These are phyloP conservation scores for Leptodactylus fallax DNA, from an alignment of 2,797 vertebrate genomes.

Conservation along the genomic window DNA sequence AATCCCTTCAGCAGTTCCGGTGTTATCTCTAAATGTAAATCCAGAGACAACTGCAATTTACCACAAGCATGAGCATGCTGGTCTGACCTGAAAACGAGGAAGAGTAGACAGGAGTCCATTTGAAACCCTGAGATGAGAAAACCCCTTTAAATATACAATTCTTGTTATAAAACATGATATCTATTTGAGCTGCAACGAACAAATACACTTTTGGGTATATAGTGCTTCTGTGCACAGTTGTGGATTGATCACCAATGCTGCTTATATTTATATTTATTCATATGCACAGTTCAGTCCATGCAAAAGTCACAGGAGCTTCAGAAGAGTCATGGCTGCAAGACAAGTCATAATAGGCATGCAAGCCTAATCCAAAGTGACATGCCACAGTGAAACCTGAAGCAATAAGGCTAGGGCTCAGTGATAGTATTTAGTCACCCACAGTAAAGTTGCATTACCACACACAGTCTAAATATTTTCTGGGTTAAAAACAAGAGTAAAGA, in stretches of 20 bases:
- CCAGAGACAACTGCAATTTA: no score
- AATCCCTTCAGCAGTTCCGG: no score
- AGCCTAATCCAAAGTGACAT: background rate
- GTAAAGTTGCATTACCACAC: background rate
- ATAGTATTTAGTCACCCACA: background rate
- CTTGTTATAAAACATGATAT: no score
- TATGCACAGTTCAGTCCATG: slow-evolving; percentile 19
- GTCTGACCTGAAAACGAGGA: no score
- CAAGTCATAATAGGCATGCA: background rate
- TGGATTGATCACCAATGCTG: slow-evolving; percentile 25
- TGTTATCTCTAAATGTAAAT: no score
- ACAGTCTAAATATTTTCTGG: background rate
- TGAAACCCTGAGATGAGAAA: no score
- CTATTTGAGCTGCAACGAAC: slow-evolving; percentile 40
- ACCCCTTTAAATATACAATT: background rate
- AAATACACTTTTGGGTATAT: slow-evolving; percentile 22
- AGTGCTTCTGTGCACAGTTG: background rate
- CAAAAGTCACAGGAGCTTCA: background rate
- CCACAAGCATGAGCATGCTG: no score
- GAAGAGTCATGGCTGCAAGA: background rate
- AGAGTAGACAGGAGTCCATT: no score
- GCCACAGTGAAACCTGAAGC: background rate
- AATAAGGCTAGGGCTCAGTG: background rate
- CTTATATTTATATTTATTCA: slow-evolving; percentile 6
- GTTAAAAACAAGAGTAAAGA: background rate